Percentiles rank a stretch among this genome's conserved stretches.
phyloP scores from a whole-genome alignment of 2,888 invertebrate genomes.

The Matsumyia berberina region DNA sequence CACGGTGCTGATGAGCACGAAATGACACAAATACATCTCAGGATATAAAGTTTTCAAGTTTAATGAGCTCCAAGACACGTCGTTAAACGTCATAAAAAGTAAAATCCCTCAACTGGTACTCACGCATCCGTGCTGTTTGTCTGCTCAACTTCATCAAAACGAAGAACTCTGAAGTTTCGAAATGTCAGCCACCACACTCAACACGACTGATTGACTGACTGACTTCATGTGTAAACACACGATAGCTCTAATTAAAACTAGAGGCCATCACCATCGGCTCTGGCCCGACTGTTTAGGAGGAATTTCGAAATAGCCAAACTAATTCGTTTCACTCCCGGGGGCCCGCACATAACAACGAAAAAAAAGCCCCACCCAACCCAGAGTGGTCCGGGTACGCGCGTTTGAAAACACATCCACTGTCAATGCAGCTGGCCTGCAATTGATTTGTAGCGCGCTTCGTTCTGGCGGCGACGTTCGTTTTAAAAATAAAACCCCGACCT shows the following conservation, averaged over 20 bases:
- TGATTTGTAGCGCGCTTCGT: constrained; percentile 63
- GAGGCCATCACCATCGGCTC: constrained; percentile 9
- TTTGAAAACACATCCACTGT: constrained; percentile 35
- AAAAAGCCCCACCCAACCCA: background rate
- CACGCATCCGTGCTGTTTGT: background rate
- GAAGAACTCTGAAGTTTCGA: constrained; percentile 3
- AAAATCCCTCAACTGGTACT: background rate
- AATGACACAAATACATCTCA: background rate
- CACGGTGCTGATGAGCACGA: constrained; percentile 1
- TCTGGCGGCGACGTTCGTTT: constrained; percentile 35
- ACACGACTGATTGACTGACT: constrained; percentile 19
- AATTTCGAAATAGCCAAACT: constrained; percentile 55
- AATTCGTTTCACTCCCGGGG: constrained; percentile 27
- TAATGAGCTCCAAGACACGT: constrained; percentile 15
- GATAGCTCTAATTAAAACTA: constrained; percentile 39
- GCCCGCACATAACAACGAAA: background rate
- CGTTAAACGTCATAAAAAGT: constrained; percentile 3
- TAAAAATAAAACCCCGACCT: constrained; percentile 57
- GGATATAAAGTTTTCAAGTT: constrained; percentile 10
- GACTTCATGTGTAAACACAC: constrained; percentile 4
- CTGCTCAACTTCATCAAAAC: background rate
- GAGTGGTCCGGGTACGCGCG: no score
- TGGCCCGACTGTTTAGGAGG: constrained; percentile 8
- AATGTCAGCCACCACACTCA: constrained; percentile 12
- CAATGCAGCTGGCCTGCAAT: constrained; percentile 72